These are phyloP conservation scores for Microtus richardsoni DNA, from an alignment of 2,113 vertebrate species.

Conservation along the genomic window DNA sequence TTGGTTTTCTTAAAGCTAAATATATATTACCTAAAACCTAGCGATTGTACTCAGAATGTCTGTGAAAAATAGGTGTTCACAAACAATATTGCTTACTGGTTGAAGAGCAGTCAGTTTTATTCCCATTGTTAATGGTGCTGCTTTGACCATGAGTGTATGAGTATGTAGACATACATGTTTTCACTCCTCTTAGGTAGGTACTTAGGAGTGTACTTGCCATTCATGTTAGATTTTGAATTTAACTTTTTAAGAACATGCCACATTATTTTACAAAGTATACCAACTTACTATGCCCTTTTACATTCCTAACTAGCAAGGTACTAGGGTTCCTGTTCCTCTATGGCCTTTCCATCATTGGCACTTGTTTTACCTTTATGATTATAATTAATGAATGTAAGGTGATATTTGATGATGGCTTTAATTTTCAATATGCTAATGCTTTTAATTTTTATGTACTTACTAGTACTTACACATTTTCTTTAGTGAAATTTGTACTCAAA, in stretches of 20 bases:
- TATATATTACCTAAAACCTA: neutral
- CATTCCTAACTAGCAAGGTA: neutral
- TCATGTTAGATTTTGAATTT: conserved; percentile 34
- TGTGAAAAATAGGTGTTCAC: neutral
- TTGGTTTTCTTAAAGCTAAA: neutral
- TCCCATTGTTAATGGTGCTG: conserved; percentile 7
- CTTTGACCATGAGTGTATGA: neutral
- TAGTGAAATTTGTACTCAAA: conserved; percentile 17
- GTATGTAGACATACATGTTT: neutral
- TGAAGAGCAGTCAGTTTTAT: neutral
- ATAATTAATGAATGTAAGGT: neutral
- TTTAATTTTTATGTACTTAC: conserved; percentile 35
- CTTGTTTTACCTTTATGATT: conserved; percentile 18
- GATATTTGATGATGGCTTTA: conserved; percentile 4
- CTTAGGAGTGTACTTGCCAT: neutral
- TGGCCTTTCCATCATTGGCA: neutral
- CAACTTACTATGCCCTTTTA: neutral
- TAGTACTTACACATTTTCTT: conserved; percentile 13
- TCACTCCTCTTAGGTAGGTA: neutral
- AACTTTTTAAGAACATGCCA: conserved; percentile 32
- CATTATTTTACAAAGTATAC: conserved; percentile 42
- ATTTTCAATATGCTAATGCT: conserved; percentile 25
- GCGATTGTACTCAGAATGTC: neutral
- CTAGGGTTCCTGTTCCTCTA: neutral
- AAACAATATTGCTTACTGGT: neutral